phyloP scores from a whole-genome alignment of 2,113 vertebrate species.

The Chaetodon trifascialis region DNA sequence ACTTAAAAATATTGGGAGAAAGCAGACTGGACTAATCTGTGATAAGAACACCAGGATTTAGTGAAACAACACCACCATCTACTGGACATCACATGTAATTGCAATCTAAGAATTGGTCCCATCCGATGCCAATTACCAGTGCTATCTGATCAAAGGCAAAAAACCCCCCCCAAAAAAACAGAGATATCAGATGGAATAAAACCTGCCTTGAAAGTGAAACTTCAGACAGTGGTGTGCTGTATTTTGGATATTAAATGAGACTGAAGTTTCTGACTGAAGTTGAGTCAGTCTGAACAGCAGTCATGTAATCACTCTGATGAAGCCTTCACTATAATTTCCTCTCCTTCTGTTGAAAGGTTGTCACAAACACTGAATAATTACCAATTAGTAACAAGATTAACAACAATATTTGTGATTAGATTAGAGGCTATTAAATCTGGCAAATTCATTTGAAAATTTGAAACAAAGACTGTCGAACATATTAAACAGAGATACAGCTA shows the following conservation, averaged over 20 bases:
- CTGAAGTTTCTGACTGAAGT: background rate
- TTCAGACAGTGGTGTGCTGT: background rate
- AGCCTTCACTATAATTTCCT: slow-evolving; percentile 3
- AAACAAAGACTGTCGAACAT: background rate
- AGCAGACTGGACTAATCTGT: background rate
- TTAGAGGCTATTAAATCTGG: slow-evolving; percentile 10
- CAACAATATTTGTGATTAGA: slow-evolving; percentile 11
- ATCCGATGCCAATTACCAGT: background rate
- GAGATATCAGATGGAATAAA: background rate
- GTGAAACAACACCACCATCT: slow-evolving; percentile 56
- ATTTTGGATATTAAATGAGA: background rate
- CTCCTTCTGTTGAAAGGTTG: slow-evolving; percentile 5
- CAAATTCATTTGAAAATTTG: background rate
- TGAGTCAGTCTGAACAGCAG: slow-evolving; percentile 4
- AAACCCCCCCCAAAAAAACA: background rate
- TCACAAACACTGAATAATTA: background rate
- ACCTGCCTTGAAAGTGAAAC: background rate
- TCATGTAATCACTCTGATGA: background rate
- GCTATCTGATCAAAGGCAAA: background rate
- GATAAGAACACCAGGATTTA: background rate
- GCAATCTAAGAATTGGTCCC: background rate
- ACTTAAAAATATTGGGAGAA: background rate
- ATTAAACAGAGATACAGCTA: rapidly evolving
- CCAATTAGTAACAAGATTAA: background rate
- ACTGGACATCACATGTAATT: slow-evolving; percentile 18